Evolutionary conservation across 2,888 invertebrate genomes (phyloP), one percentile per base, ranked within the genome.

Genomic region (Orthosia gracilis): DNA sequence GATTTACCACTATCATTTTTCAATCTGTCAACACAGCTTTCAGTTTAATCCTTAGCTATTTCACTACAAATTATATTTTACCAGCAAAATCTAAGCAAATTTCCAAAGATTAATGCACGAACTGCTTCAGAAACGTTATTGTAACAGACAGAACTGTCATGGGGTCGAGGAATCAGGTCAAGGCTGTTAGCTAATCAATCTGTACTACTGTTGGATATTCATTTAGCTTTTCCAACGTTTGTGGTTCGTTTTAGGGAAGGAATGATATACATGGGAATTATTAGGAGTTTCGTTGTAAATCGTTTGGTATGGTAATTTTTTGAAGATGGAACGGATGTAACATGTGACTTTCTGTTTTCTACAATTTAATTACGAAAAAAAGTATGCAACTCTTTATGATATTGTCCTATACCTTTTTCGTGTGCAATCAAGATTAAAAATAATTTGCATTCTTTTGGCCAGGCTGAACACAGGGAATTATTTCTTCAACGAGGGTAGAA

Each of bases 141-240:
- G 52, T 4, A 69, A 72, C 62, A 23, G 67, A 77, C 67, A 65
- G 63, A 21, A 7, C 58, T 55, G 62, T 66, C 68, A 73, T 73
- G 73, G 79, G 76, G 79, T 79, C 70, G 67, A 31, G 18, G 57
- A 85, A 80, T 62, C 67, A 62, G 87, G 86, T 86, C 88, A 88
- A 86, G 88, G 87, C 68, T 77, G 31, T 49, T 54, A 45, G 55
- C 83, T 84, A 85, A 88, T 87, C 88, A 88, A 86, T 87, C 78
- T 77, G 69, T 76, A 57, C 55, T 74, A 69, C 73, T 69, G 65
- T 52, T 83, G 58, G 70, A 78, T 74, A 76, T 81, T 78, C 69
- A 82, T 84, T 85, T 70, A 70, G 31, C 23, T 62, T 73, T 40
- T 65, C 31, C 21, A 68, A n/a, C 45, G 64, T 70, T 76, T 74